Conservation (phyloP, 2,888 invertebrate genomes). For the Diogma glabrata region DNA sequence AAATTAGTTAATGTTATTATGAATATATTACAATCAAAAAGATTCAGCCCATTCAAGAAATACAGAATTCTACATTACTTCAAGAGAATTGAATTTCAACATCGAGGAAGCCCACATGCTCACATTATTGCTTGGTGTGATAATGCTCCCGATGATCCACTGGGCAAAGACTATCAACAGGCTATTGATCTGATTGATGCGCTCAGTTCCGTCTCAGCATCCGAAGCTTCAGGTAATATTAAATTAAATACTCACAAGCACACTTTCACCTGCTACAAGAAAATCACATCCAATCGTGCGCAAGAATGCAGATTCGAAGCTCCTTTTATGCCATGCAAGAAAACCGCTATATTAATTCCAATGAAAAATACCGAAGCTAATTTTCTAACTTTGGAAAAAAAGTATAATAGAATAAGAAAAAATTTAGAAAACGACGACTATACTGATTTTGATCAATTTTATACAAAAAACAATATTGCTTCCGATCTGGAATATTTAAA, state of each 20-base stretch:
- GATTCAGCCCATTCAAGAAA: not conserved
- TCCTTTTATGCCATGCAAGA: constrained; percentile 22
- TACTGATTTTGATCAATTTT: not conserved
- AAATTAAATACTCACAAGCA: constrained; percentile 7
- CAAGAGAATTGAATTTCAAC: constrained; percentile 1
- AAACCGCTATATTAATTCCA: constrained; percentile 20
- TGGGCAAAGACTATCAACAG: too few relatives aligned
- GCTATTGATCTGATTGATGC: too few relatives aligned
- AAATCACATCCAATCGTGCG: constrained; percentile 7
- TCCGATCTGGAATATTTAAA: constrained; percentile 1
- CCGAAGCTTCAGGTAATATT: constrained; percentile 17
- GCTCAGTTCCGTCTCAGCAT: too few relatives aligned
- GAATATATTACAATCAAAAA: not conserved
- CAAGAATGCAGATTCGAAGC: constrained; percentile 23
- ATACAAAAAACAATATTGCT: not conserved
- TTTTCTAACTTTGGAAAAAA: not conserved
- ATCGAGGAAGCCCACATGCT: constrained; percentile 13
- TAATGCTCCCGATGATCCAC: too few relatives aligned
- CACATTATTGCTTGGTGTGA: constrained; percentile 26
- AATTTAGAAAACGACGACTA: not conserved
- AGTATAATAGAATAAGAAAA: not conserved
- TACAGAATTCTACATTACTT: not conserved
- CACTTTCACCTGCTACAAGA: not conserved
- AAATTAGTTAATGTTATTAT: not conserved
- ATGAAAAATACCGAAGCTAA: not conserved